Evolutionary conservation across 2,888 invertebrate species (phyloP).

Genomic region (Hybos culiciformis): DNA sequence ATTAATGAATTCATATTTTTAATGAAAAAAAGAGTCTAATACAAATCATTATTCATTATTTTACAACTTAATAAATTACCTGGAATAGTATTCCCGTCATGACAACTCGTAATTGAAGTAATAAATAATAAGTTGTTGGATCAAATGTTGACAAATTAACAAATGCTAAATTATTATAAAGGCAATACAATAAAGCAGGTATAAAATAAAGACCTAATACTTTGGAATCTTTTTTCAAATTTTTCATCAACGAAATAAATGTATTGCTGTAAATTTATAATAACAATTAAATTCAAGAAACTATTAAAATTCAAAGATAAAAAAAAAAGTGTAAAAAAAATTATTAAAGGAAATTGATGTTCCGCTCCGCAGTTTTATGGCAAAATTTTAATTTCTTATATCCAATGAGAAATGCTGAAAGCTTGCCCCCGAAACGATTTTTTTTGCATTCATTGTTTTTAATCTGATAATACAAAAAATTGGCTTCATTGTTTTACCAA

Average conservation of each 20-base stretch:
- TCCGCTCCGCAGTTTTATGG: too few relatives aligned
- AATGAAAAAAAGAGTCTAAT: background rate
- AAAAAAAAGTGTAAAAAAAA: too few relatives aligned
- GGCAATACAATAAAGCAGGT: slow-evolving; percentile 79
- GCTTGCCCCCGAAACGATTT: too few relatives aligned
- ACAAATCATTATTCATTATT: background rate
- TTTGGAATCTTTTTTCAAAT: slow-evolving; percentile 45
- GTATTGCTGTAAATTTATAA: too few relatives aligned
- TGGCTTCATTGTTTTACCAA: too few relatives aligned
- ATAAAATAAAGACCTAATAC: slow-evolving; percentile 72
- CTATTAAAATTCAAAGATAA: too few relatives aligned
- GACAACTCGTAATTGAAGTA: slow-evolving; percentile 83
- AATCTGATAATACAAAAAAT: too few relatives aligned
- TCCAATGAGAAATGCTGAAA: too few relatives aligned
- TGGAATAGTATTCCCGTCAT: slow-evolving; percentile 86
- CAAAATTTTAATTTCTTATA: too few relatives aligned
- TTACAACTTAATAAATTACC: slow-evolving; percentile 40
- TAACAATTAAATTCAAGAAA: too few relatives aligned
- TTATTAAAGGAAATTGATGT: slow-evolving; percentile 30
- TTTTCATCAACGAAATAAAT: slow-evolving; percentile 19
- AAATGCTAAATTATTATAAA: slow-evolving; percentile 90
- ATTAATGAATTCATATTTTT: background rate
- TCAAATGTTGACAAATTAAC: slow-evolving; percentile 82
- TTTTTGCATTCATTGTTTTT: too few relatives aligned
- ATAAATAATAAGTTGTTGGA: slow-evolving; percentile 84